Evolutionary conservation across 2,888 invertebrate genomes (phyloP).

Genomic region (Diachrysia chrysitis): DNA sequence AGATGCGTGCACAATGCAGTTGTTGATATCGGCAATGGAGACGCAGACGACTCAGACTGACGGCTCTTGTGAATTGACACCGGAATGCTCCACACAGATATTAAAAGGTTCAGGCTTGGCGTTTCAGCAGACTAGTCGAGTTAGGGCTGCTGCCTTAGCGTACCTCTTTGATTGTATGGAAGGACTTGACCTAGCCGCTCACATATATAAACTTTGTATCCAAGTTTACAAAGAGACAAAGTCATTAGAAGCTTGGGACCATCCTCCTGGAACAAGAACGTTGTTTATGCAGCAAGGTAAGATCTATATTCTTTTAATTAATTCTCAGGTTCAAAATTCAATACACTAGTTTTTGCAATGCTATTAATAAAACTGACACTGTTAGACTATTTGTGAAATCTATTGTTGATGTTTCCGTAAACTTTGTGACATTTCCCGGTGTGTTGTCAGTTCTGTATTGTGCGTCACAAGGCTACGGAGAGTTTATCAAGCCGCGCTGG

Average conservation of each 20-base stretch:
- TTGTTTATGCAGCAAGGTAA: constrained; percentile 85
- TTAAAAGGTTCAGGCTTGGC: constrained; percentile 82
- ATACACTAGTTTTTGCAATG: background rate
- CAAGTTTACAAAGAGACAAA: constrained; percentile 85
- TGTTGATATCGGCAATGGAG: constrained; percentile 85
- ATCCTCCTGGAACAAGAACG: constrained; percentile 82
- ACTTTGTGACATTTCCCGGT: background rate
- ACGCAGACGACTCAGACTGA: constrained; percentile 78
- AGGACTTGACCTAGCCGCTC: constrained; percentile 77
- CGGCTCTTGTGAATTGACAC: constrained; percentile 77
- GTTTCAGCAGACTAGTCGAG: constrained; percentile 82
- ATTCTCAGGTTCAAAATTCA: background rate
- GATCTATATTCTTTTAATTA: background rate
- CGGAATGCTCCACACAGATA: constrained; percentile 80
- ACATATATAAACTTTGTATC: constrained; percentile 84
- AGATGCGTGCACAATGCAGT: constrained; percentile 86
- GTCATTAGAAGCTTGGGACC: constrained; percentile 84
- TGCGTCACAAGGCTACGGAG: constrained; percentile 83
- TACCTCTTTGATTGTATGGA: constrained; percentile 83
- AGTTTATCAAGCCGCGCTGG: constrained; percentile 86
- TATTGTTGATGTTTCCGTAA: background rate
- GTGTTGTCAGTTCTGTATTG: constrained; percentile 78
- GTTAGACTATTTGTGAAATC: background rate
- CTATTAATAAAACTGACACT: background rate
- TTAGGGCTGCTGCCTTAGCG: constrained; percentile 75